Evolutionary conservation across 2,113 vertebrate genomes (phyloP).

Genomic region (Gnathonemus echidnorhynchus): DNA sequence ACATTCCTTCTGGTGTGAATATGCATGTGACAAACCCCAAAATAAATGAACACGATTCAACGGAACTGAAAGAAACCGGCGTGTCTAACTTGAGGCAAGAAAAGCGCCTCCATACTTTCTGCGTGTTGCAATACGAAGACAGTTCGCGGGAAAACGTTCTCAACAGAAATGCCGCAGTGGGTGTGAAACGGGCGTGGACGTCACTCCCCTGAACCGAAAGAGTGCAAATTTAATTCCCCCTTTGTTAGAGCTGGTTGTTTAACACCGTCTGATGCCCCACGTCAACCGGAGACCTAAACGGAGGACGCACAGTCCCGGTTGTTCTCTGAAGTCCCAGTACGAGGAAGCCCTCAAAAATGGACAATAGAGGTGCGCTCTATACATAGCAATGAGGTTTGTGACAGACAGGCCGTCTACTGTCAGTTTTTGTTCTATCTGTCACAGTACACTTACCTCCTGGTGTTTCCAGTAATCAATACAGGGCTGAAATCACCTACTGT

Average conservation of each 20-base stretch:
- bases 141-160: not conserved
- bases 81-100: not conserved
- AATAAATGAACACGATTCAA: not conserved
- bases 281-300: not conserved
- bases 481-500: slow-evolving; percentile 87
- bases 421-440: slow-evolving; percentile 77
- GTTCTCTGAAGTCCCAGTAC: not conserved
- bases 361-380: slow-evolving; percentile 64
- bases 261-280: not conserved
- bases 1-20: not conserved
- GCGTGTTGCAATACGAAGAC: not conserved
- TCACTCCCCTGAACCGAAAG: not conserved
- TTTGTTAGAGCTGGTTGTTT: not conserved
- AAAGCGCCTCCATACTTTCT: not conserved
- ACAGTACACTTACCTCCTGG: slow-evolving; percentile 87
- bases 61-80: not conserved
- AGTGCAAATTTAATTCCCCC: not conserved
- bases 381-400: slow-evolving; percentile 53
- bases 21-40: not conserved
- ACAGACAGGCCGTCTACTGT: slow-evolving; percentile 63
- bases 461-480: slow-evolving; percentile 96
- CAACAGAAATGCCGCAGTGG: not conserved
- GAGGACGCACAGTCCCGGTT: not conserved
- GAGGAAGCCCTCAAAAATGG: slow-evolving; percentile 21
- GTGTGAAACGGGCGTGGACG: not conserved